Percentiles rank a stretch among this genome's conserved stretches.
phyloP scores from a whole-genome alignment of 2,113 vertebrate genomes.

The Nanger granti region DNA sequence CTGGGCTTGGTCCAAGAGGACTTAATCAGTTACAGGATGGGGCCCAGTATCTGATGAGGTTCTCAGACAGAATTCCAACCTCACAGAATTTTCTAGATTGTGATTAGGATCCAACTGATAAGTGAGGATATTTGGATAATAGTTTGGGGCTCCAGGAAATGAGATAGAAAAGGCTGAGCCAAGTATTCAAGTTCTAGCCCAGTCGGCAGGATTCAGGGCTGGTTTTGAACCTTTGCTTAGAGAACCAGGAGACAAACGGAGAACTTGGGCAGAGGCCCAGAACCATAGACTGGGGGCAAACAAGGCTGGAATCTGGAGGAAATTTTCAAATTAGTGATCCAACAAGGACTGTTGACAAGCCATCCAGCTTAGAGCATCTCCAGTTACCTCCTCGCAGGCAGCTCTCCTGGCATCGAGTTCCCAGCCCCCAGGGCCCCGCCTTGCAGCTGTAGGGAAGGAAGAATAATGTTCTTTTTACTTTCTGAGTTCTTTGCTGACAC shows the following conservation, averaged over 20 bases:
- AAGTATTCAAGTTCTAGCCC: neutral
- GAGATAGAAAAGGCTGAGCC: neutral
- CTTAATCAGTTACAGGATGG: neutral
- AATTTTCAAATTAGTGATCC: neutral
- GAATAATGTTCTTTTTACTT: neutral
- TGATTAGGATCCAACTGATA: neutral
- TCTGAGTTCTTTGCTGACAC: neutral
- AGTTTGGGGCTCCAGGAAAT: neutral
- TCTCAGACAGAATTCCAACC: neutral
- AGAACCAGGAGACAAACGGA: neutral
- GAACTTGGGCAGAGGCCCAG: neutral
- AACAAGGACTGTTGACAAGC: neutral
- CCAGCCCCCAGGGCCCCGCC: neutral
- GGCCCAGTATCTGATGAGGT: neutral
- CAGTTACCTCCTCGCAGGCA: neutral
- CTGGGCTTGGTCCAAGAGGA: neutral
- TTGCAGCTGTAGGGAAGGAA: neutral
- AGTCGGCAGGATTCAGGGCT: neutral
- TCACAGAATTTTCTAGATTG: neutral
- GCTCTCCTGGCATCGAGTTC: too few relatives aligned
- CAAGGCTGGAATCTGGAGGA: neutral
- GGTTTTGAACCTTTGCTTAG: neutral
- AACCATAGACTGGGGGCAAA: neutral
- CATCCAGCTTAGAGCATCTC: neutral
- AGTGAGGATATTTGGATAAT: neutral